A percentile compares a stretch with the other conserved stretches of the same genome.
phyloP scores from a whole-genome alignment of 2,113 vertebrate species.

The Rhabdornis inornatus region DNA sequence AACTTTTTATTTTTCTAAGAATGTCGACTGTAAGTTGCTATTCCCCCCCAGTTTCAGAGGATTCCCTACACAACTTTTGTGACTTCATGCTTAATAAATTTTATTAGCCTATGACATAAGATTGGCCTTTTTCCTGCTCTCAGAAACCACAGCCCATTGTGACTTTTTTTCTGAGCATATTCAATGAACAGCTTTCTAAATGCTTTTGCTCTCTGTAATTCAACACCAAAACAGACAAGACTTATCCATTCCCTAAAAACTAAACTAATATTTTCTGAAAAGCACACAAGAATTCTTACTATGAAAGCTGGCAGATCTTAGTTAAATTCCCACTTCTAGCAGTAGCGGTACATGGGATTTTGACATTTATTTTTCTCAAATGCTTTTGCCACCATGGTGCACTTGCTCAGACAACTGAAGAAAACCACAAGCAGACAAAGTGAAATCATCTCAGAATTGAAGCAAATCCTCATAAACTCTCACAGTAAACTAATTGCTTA shows the following conservation, averaged over 20 bases:
- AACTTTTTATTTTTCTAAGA: not conserved
- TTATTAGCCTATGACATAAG: conserved; percentile 35
- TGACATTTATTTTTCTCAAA: not conserved
- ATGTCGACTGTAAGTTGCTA: not conserved
- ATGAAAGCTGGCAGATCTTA: not conserved
- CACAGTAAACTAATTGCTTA: not conserved
- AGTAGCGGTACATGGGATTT: not conserved
- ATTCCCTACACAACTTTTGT: conserved; percentile 27
- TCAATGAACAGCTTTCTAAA: not conserved
- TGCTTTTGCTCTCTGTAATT: not conserved
- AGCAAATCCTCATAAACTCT: not conserved
- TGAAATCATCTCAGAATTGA: conserved; percentile 12
- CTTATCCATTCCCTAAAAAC: not conserved
- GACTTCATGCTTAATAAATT: conserved; percentile 26
- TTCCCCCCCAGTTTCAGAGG: not conserved
- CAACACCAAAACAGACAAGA: not conserved
- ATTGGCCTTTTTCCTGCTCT: conserved; percentile 19
- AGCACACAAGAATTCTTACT: not conserved
- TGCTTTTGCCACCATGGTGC: not conserved
- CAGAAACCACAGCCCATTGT: not conserved
- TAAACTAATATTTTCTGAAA: not conserved
- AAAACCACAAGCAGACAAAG: conserved; percentile 10
- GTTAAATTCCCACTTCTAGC: not conserved
- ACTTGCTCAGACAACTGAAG: not conserved
- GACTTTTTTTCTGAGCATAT: not conserved